phyloP scores from a whole-genome alignment of 2,797 vertebrate species.

The Pempheris klunzingeri region DNA sequence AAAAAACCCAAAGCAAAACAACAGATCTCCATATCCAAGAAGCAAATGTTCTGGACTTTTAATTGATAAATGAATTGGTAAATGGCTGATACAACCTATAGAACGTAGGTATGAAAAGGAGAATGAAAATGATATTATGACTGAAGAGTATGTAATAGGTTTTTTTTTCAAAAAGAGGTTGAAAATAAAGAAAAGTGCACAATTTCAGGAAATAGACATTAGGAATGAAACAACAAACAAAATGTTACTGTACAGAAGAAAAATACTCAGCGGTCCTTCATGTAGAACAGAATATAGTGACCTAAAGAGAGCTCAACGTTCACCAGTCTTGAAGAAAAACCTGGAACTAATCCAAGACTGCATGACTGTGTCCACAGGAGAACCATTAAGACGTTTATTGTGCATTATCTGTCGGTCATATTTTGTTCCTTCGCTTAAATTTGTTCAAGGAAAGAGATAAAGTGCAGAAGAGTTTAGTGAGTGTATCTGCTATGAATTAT shows the following conservation, averaged over 20 bases:
- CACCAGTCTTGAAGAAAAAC: neutral
- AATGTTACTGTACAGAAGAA: neutral
- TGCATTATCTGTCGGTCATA: neutral
- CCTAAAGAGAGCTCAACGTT: neutral
- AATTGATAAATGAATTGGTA: neutral
- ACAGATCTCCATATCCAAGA: neutral
- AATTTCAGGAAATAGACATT: neutral
- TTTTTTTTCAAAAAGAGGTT: neutral
- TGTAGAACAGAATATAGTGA: neutral
- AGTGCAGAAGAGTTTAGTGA: conserved; percentile 30
- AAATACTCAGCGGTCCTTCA: neutral
- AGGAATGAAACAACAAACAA: neutral
- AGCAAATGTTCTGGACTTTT: neutral
- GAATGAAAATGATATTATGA: neutral
- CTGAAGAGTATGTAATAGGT: neutral
- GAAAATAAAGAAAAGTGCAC: conserved; percentile 20
- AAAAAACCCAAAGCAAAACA: neutral
- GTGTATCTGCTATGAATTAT: neutral
- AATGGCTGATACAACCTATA: neutral
- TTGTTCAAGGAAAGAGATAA: conserved; percentile 15
- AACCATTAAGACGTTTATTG: neutral
- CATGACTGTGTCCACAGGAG: neutral
- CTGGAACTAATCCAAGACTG: neutral
- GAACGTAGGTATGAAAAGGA: neutral
- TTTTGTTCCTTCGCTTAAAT: neutral